These are phyloP conservation scores for Erpobdella octoculata DNA, from an alignment of 2,888 invertebrate species.

Conservation along the genomic window DNA sequence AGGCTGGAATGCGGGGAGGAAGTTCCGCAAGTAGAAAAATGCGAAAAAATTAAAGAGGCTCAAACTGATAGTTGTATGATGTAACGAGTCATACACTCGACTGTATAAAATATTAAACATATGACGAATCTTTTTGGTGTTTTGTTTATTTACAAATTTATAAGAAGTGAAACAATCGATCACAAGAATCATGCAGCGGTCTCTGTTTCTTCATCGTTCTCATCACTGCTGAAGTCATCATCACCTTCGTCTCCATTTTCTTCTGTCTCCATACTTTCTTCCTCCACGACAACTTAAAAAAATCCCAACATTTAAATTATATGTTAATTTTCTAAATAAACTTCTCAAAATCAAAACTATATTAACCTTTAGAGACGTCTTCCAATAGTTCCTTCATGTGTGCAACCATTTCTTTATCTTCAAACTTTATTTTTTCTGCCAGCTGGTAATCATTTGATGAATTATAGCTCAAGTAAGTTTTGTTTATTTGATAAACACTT, in stretches of 20 bases:
- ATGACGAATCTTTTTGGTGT: too few relatives aligned
- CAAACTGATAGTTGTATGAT: too few relatives aligned
- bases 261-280: background rate
- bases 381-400: constrained; percentile 47
- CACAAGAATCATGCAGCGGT: too few relatives aligned
- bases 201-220: too few relatives aligned
- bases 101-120: too few relatives aligned
- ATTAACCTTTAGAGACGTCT: constrained; percentile 45
- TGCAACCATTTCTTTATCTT: constrained; percentile 45
- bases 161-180: background rate
- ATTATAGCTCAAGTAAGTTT: too few relatives aligned
- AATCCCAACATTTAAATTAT: background rate
- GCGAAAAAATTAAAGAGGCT: background rate
- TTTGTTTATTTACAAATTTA: background rate
- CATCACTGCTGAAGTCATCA: background rate
- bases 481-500: background rate
- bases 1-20: constrained; percentile 76
- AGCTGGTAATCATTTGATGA: too few relatives aligned
- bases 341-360: background rate
- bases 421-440: constrained; percentile 44
- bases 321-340: background rate
- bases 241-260: background rate
- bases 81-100: too few relatives aligned
- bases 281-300: constrained; percentile 2
- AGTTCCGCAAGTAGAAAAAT: background rate